Evolutionary conservation across 2,113 vertebrate genomes (phyloP).

Genomic region (Panthera uncia): DNA sequence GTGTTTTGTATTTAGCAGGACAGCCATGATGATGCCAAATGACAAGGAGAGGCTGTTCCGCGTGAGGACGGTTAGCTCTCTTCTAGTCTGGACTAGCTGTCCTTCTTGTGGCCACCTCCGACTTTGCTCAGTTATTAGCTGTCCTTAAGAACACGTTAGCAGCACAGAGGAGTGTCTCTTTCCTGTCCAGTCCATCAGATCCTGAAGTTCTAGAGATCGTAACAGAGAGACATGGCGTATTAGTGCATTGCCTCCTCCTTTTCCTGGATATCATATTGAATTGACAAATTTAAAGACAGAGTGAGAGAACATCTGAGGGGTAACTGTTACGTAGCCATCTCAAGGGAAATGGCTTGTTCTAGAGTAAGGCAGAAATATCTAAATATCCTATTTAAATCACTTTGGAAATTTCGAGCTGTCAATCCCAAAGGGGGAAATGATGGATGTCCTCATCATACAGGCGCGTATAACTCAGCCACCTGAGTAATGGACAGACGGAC

Average conservation of each 20-base stretch:
- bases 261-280: background rate
- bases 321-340: background rate
- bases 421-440: background rate
- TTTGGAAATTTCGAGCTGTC: background rate
- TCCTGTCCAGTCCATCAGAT: no score
- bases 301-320: background rate
- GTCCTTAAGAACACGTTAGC: background rate
- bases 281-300: background rate
- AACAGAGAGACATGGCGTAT: background rate
- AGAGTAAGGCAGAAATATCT: background rate
- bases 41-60: background rate
- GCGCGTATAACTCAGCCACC: background rate
- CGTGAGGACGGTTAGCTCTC: no score
- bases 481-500: background rate
- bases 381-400: background rate
- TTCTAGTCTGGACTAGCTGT: background rate
- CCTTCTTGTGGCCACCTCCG: background rate
- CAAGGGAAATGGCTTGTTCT: background rate
- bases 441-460: background rate
- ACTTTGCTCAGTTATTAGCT: background rate
- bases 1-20: background rate
- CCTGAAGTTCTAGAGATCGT: background rate
- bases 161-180: background rate
- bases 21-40: background rate
- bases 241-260: background rate